A percentile compares a stretch with the other conserved stretches of the same genome.
Evolutionary conservation across 2,888 invertebrate genomes (phyloP).

Genomic region (Xanthorhoe spadicearia): DNA sequence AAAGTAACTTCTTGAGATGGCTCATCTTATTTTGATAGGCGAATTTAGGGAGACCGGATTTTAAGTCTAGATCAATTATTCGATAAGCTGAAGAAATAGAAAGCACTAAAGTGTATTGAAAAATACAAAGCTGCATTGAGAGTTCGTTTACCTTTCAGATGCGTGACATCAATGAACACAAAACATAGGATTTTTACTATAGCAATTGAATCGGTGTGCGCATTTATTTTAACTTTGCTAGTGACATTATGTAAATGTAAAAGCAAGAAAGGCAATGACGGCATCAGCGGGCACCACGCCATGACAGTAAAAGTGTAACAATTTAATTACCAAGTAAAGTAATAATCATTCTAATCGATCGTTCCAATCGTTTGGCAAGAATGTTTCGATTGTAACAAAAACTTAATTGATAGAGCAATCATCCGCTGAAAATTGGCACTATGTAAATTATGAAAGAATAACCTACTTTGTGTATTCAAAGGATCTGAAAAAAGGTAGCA

Average conservation of each 20-base stretch:
- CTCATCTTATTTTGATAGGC: not conserved
- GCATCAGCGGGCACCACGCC: conserved; percentile 38
- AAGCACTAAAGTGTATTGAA: not conserved
- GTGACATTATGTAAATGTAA: conserved; percentile 66
- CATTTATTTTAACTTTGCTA: conserved; percentile 36
- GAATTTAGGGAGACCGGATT: not conserved
- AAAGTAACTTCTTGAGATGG: not conserved
- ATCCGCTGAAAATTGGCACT: conserved; percentile 14
- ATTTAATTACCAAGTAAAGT: conserved; percentile 60
- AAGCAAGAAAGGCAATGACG: conserved; percentile 35
- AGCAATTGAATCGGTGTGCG: conserved; percentile 3
- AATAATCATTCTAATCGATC: conserved; percentile 48
- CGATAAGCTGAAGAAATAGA: not conserved
- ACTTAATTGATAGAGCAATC: conserved; percentile 23
- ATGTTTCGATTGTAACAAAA: conserved; percentile 36
- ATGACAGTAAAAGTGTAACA: conserved; percentile 71
- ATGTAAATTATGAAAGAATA: conserved; percentile 14
- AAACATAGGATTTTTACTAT: conserved; percentile 14
- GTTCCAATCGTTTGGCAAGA: conserved; percentile 41
- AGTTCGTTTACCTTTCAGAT: conserved; percentile 14
- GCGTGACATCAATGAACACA: conserved; percentile 9
- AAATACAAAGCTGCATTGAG: conserved; percentile 1
- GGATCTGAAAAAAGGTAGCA: not conserved
- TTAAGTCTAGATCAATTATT: not conserved
- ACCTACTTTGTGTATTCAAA: not conserved